Evolutionary conservation across 1,140 invertebrate species (phyloP).

Genomic region (Venturia canescens): DNA sequence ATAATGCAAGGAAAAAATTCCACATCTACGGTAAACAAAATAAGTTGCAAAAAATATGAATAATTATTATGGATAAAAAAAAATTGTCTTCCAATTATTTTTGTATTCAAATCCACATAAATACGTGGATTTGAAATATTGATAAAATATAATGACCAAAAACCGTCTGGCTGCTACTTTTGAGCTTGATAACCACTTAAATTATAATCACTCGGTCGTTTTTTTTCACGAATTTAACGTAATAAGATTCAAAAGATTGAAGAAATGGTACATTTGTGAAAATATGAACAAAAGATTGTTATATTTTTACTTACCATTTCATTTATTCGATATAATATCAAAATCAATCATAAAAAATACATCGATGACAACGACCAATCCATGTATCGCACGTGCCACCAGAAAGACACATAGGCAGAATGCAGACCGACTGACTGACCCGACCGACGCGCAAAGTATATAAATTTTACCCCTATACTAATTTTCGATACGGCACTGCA

Average conservation of each 20-base stretch:
- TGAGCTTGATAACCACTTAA: background rate
- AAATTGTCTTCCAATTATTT: background rate
- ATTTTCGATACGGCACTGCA: background rate
- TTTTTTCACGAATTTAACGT: background rate
- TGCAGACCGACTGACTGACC: too few species aligned
- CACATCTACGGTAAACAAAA: constrained; percentile 62
- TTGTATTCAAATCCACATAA: background rate
- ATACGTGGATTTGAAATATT: background rate
- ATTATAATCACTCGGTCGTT: background rate
- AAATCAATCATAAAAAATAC: constrained; percentile 45
- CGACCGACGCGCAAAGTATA: constrained; percentile 36
- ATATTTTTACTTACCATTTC: background rate
- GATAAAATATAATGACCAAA: background rate
- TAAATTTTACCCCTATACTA: background rate
- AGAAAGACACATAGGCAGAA: constrained; percentile 52
- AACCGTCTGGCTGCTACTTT: background rate
- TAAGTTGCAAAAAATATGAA: background rate
- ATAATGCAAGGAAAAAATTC: constrained; percentile 64
- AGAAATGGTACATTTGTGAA: too few species aligned
- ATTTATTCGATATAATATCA: constrained; percentile 30
- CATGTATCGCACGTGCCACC: constrained; percentile 66
- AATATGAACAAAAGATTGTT: constrained; percentile 4
- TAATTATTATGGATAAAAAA: background rate
- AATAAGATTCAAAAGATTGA: too few species aligned
- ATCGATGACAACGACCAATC: constrained; percentile 62